phyloP scores from a whole-genome alignment of 2,113 vertebrate species.

The Aegithalos caudatus region DNA sequence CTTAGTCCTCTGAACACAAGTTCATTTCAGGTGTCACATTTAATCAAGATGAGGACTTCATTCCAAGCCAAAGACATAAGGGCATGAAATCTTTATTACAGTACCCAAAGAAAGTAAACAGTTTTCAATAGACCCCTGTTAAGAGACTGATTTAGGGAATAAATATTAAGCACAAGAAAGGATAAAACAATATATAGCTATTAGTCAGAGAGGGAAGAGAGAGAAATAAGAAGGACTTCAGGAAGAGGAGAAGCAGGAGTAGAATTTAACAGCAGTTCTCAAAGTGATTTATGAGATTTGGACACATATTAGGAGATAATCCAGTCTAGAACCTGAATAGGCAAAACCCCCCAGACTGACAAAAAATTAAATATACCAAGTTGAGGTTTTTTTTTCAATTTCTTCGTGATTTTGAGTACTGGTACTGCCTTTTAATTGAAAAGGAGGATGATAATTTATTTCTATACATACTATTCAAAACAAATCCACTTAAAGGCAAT shows the following conservation, averaged over 20 bases:
- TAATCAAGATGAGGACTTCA: slow-evolving; percentile 19
- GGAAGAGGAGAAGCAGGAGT: background rate
- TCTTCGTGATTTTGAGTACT: background rate
- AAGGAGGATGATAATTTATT: background rate
- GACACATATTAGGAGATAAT: background rate
- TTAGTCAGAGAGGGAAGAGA: background rate
- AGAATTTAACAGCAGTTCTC: background rate
- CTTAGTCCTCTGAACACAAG: background rate
- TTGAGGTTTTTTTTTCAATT: background rate
- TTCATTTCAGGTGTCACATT: slow-evolving; percentile 43
- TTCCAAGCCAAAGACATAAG: slow-evolving; percentile 5
- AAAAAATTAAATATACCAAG: background rate
- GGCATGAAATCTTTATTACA: background rate
- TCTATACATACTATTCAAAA: background rate
- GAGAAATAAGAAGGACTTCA: background rate
- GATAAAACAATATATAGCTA: background rate
- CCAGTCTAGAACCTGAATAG: background rate
- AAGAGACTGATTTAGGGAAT: background rate
- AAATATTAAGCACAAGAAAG: background rate
- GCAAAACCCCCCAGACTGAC: background rate
- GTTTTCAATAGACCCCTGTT: background rate
- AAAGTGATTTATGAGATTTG: background rate
- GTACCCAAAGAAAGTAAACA: background rate
- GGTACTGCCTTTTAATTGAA: background rate
- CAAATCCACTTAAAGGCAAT: background rate